Percentiles rank a stretch among this genome's conserved stretches.
Conservation (phyloP, 2,797 vertebrate genomes). For the Poecile montanus region DNA sequence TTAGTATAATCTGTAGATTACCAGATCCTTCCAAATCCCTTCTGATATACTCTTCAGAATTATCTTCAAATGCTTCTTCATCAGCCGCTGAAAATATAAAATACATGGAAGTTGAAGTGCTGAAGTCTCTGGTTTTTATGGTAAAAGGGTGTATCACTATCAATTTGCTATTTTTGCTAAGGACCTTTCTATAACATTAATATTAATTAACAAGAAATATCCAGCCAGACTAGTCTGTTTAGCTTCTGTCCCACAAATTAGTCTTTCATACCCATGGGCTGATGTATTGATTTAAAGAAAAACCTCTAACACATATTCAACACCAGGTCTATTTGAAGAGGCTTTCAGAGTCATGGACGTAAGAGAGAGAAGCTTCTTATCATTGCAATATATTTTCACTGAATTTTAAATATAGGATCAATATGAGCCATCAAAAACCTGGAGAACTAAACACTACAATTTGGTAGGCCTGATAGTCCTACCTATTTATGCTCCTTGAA, state of each 20-base stretch:
- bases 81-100: slow-evolving; percentile 86
- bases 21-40: slow-evolving; percentile 98
- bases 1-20: slow-evolving; percentile 70
- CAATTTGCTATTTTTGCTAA: background rate
- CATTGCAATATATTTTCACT: background rate
- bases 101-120: background rate
- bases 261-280: background rate
- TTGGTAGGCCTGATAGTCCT: background rate
- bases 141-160: background rate
- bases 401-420: background rate
- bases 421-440: background rate
- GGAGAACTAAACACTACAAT: background rate
- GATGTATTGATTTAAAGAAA: background rate
- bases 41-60: slow-evolving; percentile 97
- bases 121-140: background rate
- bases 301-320: background rate
- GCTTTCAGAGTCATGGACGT: background rate
- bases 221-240: background rate
- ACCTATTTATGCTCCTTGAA: background rate
- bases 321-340: background rate
- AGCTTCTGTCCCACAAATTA: background rate
- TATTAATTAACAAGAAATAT: background rate
- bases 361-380: background rate
- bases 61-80: slow-evolving; percentile 99
- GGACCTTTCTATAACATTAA: background rate